A percentile compares a stretch with the other conserved stretches of the same genome.
phyloP scores from a whole-genome alignment of 2,888 invertebrate species.

The Tholera decimalis region DNA sequence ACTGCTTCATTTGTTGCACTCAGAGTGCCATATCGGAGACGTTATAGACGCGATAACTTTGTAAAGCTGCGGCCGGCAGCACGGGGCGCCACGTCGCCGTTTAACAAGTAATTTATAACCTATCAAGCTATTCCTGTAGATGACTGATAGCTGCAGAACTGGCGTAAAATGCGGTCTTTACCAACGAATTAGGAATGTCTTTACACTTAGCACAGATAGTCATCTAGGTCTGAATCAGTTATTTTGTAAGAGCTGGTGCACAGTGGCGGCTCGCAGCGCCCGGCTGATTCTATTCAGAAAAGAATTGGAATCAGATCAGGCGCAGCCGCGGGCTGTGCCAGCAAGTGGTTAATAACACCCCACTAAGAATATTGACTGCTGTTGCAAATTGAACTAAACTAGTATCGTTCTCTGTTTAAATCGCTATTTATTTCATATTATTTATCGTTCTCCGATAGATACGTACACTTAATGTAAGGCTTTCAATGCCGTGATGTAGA shows the following conservation, averaged over 20 bases:
- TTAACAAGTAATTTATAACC: slow-evolving; percentile 68
- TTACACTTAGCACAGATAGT: slow-evolving; percentile 79
- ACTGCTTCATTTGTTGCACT: slow-evolving; percentile 90
- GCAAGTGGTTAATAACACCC: slow-evolving; percentile 87
- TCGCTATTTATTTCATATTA: slow-evolving; percentile 80
- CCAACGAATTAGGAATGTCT: no score
- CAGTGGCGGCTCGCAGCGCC: slow-evolving; percentile 68
- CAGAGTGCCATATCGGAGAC: slow-evolving; percentile 88
- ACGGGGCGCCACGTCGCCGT: slow-evolving; percentile 59
- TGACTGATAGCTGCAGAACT: slow-evolving; percentile 77
- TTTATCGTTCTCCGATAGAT: slow-evolving; percentile 70
- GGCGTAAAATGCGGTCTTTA: slow-evolving; percentile 73
- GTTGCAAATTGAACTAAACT: slow-evolving; percentile 87
- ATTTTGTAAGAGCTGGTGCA: slow-evolving; percentile 79
- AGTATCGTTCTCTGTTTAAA: slow-evolving; percentile 83
- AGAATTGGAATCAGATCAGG: slow-evolving; percentile 87
- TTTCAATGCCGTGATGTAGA: slow-evolving; percentile 65
- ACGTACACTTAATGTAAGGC: slow-evolving; percentile 65
- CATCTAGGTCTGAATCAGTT: slow-evolving; percentile 83
- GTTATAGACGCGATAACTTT: slow-evolving; percentile 87
- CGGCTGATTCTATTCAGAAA: slow-evolving; percentile 85
- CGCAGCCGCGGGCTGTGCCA: slow-evolving; percentile 81
- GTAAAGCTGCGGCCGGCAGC: slow-evolving; percentile 74
- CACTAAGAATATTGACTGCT: slow-evolving; percentile 84
- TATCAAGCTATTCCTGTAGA: slow-evolving; percentile 68